Percentiles rank a stretch among this genome's conserved stretches.
These are phyloP conservation scores for Biston betularia DNA, from an alignment of 2,888 invertebrate species.

Conservation along the genomic window DNA sequence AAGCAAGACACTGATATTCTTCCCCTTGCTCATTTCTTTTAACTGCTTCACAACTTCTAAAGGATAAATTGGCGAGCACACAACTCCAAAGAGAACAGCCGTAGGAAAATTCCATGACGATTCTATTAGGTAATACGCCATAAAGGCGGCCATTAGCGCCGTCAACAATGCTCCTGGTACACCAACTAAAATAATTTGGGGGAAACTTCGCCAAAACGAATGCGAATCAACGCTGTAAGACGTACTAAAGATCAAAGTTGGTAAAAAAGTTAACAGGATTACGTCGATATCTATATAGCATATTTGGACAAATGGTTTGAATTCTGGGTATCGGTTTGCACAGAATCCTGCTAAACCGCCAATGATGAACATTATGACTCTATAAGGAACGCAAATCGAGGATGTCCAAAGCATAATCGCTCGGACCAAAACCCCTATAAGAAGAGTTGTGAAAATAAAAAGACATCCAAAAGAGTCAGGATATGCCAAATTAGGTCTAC, in stretches of 20 bases:
- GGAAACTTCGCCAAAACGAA: conserved; percentile 73
- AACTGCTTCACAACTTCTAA: conserved; percentile 73
- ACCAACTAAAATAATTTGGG: conserved; percentile 72
- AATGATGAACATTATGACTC: conserved; percentile 74
- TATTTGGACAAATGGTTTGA: conserved; percentile 68
- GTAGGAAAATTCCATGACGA: conserved; percentile 69
- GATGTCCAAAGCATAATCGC: conserved; percentile 68
- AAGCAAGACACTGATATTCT: conserved; percentile 71
- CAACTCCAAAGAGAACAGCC: conserved; percentile 70
- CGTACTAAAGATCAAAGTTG: conserved; percentile 71
- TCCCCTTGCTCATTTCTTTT: conserved; percentile 72
- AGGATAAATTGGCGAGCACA: conserved; percentile 77
- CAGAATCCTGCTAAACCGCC: conserved; percentile 73
- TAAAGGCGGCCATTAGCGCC: conserved; percentile 67
- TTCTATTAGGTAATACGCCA: conserved; percentile 74
- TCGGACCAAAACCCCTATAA: conserved; percentile 70
- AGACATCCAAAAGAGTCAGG: conserved; percentile 66
- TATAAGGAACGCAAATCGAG: conserved; percentile 63
- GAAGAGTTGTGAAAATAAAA: conserved; percentile 66
- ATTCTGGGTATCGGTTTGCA: conserved; percentile 62
- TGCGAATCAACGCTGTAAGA: conserved; percentile 76
- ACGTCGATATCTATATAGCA: conserved; percentile 72
- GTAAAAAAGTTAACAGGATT: conserved; percentile 65
- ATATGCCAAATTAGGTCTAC: conserved; percentile 62
- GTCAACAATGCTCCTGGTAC: conserved; percentile 71